Base-by-base conservation (phyloP, 1,140 invertebrate species). In the Camponotus vicinus region DNA sequence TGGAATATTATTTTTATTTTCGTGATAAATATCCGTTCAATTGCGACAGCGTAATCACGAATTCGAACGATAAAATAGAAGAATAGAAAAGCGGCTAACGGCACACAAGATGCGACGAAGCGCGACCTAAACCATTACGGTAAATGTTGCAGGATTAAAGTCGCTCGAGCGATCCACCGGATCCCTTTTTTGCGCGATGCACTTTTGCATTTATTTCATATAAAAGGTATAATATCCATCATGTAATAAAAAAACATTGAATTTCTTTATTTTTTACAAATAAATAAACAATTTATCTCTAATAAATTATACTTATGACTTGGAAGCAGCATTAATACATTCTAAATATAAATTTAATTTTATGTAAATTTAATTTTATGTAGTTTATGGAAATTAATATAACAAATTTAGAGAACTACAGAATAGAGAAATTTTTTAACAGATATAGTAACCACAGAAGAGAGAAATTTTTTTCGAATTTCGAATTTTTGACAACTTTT, bases 101-200 rank as follows among this genome's bases (percentile, higher is more conserved):
- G 57, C 61, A 42, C 61, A 42, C 21, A 76, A 61, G 49, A 52
- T 52, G 57, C 49, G 57, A 77, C 70, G 80, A 64, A 32, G 71
- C 21, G 80, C 64, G 21, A 45, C 8, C 3, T 59, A n/a, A 79
- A 49, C 27, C 37, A 9, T 79, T 80, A 55, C 63, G 49, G 64
- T 67, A 85, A 79, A 85, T 57, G 61, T 77, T 64, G 5, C 21
- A 57, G 63, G 61, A 85, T 79, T 59, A 45, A 85, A 69, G 15
- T 52, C 34, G 42, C 45, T 55, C 61, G 15, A 64, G 13, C 37
- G 15, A 40, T n/a, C 70, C 34, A 37, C 27, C 34, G 9, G 34
- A 55, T 11, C 5, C 4, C 32, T 55, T 42, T 55, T 57, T 40
- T 42, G 45, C 67, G 18, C 63, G 40, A 13, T 45, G 3, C 49